These are phyloP conservation scores for Coelopa frigida DNA, from an alignment of 1,140 invertebrate species.

Conservation along the genomic window DNA sequence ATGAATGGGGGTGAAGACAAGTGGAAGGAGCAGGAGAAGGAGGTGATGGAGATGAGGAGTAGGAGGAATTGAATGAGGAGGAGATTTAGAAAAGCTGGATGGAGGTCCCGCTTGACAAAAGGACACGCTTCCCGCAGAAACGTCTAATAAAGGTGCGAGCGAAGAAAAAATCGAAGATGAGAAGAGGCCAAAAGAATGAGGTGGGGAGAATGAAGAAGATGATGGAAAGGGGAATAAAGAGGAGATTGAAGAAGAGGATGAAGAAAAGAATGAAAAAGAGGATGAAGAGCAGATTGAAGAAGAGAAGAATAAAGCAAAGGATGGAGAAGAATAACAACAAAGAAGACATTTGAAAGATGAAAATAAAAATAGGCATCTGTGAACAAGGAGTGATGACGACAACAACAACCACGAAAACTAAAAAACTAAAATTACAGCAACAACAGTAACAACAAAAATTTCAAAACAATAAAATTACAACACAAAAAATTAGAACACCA, in stretches of 20 bases:
- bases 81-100: too few species aligned
- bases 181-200: background rate
- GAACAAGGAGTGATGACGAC: background rate
- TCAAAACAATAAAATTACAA: slow-evolving; percentile 8
- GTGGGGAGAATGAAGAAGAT: background rate
- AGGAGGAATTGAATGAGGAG: too few species aligned
- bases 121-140: too few species aligned
- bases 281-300: background rate
- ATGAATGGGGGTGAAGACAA: too few species aligned
- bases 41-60: too few species aligned
- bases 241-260: slow-evolving; percentile 2
- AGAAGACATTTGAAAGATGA: slow-evolving; percentile 5
- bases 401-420: background rate
- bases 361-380: slow-evolving; percentile 1
- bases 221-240: background rate
- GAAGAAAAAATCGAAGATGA: background rate
- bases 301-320: background rate
- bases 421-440: background rate
- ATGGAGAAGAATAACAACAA: background rate
- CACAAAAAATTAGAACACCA: too few species aligned
- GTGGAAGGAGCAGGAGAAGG: too few species aligned
- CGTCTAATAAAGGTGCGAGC: too few species aligned
- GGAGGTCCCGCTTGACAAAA: too few species aligned
- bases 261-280: slow-evolving; percentile 1
- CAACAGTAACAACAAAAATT: background rate